phyloP scores from a whole-genome alignment of 2,797 vertebrate genomes.

The Gallirallus australis region DNA sequence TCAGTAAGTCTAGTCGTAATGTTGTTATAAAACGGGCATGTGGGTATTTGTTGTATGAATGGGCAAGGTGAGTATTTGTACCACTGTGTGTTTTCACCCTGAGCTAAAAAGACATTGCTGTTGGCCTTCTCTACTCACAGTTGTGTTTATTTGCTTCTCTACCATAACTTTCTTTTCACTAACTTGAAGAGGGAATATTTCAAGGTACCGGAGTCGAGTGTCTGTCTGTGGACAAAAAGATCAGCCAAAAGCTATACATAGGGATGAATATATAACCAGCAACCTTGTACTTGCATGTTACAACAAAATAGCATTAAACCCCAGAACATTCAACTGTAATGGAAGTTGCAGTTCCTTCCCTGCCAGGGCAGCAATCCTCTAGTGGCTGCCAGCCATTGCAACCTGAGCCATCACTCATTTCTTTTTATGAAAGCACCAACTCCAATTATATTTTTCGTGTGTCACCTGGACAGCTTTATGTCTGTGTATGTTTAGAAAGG shows the following conservation, averaged over 20 bases:
- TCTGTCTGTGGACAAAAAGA: not conserved
- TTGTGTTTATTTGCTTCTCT: not conserved
- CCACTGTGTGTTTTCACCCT: not conserved
- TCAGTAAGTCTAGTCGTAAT: not conserved
- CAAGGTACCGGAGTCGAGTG: not conserved
- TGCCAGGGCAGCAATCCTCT: slow-evolving; percentile 23
- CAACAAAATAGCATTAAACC: slow-evolving; percentile 19
- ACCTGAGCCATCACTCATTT: slow-evolving; percentile 55
- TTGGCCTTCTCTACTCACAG: not conserved
- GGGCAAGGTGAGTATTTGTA: not conserved
- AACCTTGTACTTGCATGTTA: slow-evolving; percentile 11
- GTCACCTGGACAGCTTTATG: slow-evolving; percentile 25
- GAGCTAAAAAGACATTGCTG: not conserved
- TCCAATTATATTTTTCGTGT: slow-evolving; percentile 23
- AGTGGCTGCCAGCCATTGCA: slow-evolving; percentile 39
- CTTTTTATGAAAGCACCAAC: slow-evolving; percentile 24
- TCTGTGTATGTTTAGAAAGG: slow-evolving; percentile 16
- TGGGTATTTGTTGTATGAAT: not conserved
- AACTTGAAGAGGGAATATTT: not conserved
- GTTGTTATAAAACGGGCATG: not conserved
- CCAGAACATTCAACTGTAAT: not conserved
- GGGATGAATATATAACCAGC: slow-evolving; percentile 15
- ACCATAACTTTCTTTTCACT: not conserved
- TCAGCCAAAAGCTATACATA: not conserved
- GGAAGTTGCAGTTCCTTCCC: slow-evolving; percentile 8